These are phyloP conservation scores for Pseudochirops corinnae DNA, from an alignment of 2,797 vertebrate genomes.

Conservation along the genomic window DNA sequence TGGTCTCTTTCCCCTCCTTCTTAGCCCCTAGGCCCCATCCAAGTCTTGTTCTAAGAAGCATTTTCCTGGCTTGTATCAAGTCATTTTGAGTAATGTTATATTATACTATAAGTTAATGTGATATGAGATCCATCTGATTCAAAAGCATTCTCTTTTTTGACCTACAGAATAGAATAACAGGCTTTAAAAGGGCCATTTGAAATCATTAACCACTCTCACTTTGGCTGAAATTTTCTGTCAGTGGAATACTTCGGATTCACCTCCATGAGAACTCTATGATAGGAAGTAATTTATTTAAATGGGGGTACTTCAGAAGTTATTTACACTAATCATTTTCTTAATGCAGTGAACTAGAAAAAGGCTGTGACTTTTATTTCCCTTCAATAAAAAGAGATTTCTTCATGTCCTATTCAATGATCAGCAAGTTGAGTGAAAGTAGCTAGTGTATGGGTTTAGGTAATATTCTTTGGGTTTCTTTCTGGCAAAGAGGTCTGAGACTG, in stretches of 20 bases:
- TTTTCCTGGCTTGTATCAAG: neutral
- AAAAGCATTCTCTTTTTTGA: constrained; percentile 59
- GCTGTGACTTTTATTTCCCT: neutral
- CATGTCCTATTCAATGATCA: neutral
- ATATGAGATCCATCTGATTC: constrained; percentile 53
- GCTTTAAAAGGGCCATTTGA: constrained; percentile 4
- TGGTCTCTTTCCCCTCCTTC: neutral
- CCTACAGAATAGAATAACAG: constrained; percentile 21
- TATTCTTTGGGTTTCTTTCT: neutral
- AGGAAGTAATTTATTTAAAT: constrained; percentile 1
- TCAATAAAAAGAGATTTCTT: constrained; percentile 7
- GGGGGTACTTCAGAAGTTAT: neutral
- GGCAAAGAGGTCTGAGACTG: neutral
- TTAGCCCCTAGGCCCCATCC: neutral
- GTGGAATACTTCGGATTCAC: neutral
- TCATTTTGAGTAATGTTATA: constrained; percentile 41
- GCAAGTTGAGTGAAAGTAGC: neutral
- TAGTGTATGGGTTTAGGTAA: neutral
- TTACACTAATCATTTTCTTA: neutral
- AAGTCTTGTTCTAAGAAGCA: neutral
- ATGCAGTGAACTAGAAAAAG: neutral
- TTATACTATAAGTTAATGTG: constrained; percentile 25
- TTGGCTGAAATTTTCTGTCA: constrained; percentile 43
- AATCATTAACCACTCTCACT: constrained; percentile 33
- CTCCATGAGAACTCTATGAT: neutral